Evolutionary conservation across 2,113 vertebrate genomes (phyloP).

Genomic region (Spermophilus dauricus): DNA sequence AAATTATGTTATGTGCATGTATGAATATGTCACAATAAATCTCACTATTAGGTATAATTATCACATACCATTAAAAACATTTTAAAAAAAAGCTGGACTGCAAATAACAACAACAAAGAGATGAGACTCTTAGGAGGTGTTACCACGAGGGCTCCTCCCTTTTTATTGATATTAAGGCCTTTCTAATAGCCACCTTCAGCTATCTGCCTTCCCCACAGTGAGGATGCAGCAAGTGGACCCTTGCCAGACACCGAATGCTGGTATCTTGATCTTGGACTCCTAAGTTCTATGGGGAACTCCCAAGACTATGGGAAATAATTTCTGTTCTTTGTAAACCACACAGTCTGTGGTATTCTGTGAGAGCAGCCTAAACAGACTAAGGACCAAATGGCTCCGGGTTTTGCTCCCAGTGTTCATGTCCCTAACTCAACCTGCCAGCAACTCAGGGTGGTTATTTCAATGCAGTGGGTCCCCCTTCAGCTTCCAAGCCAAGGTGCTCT

Average conservation of each 20-base stretch:
- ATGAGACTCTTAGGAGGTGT: not conserved
- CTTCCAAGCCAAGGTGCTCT: not conserved
- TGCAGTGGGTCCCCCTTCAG: not conserved
- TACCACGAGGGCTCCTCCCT: not conserved
- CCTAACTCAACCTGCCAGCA: not conserved
- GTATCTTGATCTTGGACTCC: not conserved
- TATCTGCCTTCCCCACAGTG: not conserved
- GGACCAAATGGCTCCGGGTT: not conserved
- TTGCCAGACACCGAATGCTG: not conserved
- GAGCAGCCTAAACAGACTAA: not conserved
- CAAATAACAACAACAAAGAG: not conserved
- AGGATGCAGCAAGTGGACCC: not conserved
- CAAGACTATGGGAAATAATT: not conserved
- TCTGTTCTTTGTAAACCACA: not conserved
- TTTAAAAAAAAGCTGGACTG: no score
- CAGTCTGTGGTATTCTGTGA: not conserved
- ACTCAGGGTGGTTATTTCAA: not conserved
- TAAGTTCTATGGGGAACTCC: not conserved
- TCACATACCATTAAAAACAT: no score
- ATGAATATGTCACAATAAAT: no score
- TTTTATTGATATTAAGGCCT: not conserved
- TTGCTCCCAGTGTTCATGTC: not conserved
- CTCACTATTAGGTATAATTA: no score
- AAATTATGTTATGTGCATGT: no score
- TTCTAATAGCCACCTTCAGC: no score